These are phyloP conservation scores for Cettia cetti DNA, from an alignment of 2,113 vertebrate genomes.

Conservation along the genomic window DNA sequence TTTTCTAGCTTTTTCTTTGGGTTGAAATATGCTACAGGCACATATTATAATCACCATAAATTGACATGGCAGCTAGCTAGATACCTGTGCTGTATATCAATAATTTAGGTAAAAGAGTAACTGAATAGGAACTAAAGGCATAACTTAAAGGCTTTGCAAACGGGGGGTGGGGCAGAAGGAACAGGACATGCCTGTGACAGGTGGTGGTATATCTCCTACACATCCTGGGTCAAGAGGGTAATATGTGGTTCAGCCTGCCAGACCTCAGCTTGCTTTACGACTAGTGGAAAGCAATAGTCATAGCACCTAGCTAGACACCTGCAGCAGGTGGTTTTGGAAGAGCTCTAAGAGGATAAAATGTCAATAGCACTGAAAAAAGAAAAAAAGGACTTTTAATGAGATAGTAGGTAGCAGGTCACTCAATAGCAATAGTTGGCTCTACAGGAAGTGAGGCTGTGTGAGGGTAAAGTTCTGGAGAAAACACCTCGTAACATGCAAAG, in stretches of 20 bases:
- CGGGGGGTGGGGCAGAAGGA: background rate
- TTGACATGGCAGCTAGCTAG: background rate
- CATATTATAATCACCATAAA: background rate
- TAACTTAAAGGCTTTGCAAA: slow-evolving; percentile 26
- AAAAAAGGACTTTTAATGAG: background rate
- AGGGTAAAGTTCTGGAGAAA: slow-evolving; percentile 35
- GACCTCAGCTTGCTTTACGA: background rate
- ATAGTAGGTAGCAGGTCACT: slow-evolving; percentile 2
- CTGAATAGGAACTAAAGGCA: slow-evolving; percentile 18
- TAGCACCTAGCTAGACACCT: background rate
- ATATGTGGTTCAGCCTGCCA: slow-evolving; percentile 41
- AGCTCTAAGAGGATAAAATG: background rate
- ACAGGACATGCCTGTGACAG: slow-evolving; percentile 21
- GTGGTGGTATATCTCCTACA: slow-evolving; percentile 38
- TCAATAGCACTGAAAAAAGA: background rate
- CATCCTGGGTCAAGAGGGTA: slow-evolving; percentile 53
- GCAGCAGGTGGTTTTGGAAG: slow-evolving; percentile 2
- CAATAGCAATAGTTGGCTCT: background rate
- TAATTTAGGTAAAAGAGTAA: slow-evolving; percentile 32
- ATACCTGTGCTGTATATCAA: background rate
- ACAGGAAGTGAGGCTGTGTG: slow-evolving; percentile 1
- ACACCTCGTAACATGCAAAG: background rate
- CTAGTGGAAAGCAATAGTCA: background rate
- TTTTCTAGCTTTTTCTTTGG: background rate
- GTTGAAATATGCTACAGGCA: background rate